Evolutionary conservation across 1,140 invertebrate species (phyloP).

Genomic region (Drosophila pseudoananassae): DNA sequence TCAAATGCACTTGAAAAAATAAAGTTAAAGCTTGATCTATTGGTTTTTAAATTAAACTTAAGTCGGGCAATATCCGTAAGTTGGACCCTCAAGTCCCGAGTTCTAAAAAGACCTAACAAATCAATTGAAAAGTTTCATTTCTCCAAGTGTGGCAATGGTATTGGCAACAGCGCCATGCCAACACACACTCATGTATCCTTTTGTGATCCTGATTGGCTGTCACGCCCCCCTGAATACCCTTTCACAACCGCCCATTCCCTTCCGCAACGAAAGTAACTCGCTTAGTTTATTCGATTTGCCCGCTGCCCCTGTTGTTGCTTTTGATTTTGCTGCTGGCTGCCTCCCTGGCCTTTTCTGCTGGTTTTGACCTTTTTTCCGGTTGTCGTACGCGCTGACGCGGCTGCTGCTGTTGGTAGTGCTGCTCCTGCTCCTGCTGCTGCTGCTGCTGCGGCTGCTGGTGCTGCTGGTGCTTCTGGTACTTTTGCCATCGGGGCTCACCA

Average conservation of each 20-base stretch:
- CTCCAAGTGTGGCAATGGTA: conserved; percentile 9
- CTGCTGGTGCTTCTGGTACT: conserved; percentile 23
- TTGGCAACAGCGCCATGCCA: conserved; percentile 4
- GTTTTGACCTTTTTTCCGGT: conserved; percentile 58
- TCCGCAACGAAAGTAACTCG: conserved; percentile 69
- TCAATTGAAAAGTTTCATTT: neutral
- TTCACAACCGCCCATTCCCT: conserved; percentile 7
- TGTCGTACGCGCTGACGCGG: conserved; percentile 50
- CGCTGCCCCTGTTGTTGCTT: conserved; percentile 24
- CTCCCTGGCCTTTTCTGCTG: conserved; percentile 41
- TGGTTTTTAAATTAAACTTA: too few relatives aligned
- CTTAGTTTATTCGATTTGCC: conserved; percentile 77
- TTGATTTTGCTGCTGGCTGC: conserved; percentile 46
- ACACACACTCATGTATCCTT: conserved; percentile 45
- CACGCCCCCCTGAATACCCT: conserved; percentile 1
- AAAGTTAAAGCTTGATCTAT: neutral
- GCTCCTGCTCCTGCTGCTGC: conserved; percentile 14
- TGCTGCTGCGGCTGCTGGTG: neutral
- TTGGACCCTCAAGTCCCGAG: too few relatives aligned
- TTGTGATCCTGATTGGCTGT: conserved; percentile 55
- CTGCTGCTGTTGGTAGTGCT: conserved; percentile 15
- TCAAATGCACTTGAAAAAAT: conserved; percentile 12
- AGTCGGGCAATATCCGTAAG: too few relatives aligned
- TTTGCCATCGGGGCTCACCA: conserved; percentile 31
- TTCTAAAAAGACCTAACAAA: too few relatives aligned